Percentiles rank a stretch among this genome's conserved stretches.
These are phyloP conservation scores for Sylvilagus bachmani DNA, from an alignment of 2,113 vertebrate genomes.

Conservation along the genomic window DNA sequence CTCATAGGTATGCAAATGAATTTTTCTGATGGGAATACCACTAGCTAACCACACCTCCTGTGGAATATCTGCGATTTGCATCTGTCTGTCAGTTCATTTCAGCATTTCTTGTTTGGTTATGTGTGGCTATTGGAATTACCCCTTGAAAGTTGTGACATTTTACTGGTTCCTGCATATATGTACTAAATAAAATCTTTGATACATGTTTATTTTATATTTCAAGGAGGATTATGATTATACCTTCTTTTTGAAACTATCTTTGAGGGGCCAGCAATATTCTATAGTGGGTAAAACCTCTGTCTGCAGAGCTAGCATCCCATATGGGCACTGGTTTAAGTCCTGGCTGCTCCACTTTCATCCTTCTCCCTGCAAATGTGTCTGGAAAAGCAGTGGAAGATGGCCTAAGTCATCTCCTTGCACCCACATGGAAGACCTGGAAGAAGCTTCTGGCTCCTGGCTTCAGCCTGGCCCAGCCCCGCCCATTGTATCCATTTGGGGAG, in stretches of 20 bases:
- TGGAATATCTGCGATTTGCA: background rate
- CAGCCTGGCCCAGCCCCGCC: no score
- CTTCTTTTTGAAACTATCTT: background rate
- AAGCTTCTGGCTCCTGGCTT: no score
- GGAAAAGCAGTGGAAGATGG: no score
- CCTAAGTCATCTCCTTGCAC: no score
- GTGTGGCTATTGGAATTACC: background rate
- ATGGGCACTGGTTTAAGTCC: no score
- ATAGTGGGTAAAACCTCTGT: no score
- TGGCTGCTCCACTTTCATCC: no score
- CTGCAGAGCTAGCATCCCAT: no score
- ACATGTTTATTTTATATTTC: constrained; percentile 8
- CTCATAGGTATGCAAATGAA: background rate
- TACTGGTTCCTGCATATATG: background rate
- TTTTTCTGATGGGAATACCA: background rate
- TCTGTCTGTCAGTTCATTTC: background rate
- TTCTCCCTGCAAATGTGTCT: no score
- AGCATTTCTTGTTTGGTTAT: background rate
- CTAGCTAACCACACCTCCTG: background rate
- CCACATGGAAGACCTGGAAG: no score
- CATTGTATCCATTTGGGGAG: no score
- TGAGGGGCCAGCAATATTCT: no score
- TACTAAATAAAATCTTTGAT: background rate
- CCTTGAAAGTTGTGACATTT: background rate
- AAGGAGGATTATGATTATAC: background rate